Evolutionary conservation across 2,113 vertebrate genomes (phyloP), one percentile per base, ranked within the genome.

Genomic region (Scartelaos histophorus): DNA sequence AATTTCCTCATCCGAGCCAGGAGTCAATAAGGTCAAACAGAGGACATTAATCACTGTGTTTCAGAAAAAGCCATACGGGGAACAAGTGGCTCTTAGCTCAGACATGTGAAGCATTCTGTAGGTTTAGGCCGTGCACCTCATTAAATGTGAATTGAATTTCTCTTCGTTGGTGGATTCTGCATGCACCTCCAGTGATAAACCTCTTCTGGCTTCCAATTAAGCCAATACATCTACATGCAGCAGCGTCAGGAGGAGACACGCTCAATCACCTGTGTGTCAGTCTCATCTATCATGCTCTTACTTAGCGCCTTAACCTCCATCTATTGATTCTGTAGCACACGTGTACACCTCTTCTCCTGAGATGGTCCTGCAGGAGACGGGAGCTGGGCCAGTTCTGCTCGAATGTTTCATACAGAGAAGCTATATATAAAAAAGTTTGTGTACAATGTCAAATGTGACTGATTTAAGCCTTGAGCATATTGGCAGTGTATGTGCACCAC

Each of bases 91-190:
- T 78, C 65, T 71, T 60, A 62, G 82, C 82, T 88, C 16, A 87
- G 80, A 66, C 66, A 85, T 81, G 66, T 57, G 69, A 70, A 69
- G n/a, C 46, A 19, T 74, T 80, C 68, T 61, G 35, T 74, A 76
- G 73, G 80, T 80, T 77, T 85, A 74, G 67, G 79, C 60, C 83
- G 67, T 71, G 81, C 83, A 88, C 75, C 89, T 91, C 91, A 93
- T 93, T 93, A 92, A 86, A 90, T 82, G 61, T 69, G 76, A 89
- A 92, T 82, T 89, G 84, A 81, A 88, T 93, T 92, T 87, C 79
- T 75, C 54, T 88, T 83, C 84, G 58, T 62, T 67, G 76, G 85
- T 73, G 87, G 79, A 84, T 90, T 82, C 25, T 82, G 84, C 80
- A 85, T 88, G 89, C 90, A 90, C 84, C 83, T 85, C 57, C 62